Conservation (phyloP, 1,140 invertebrate genomes). For the Trichonephila inaurata region DNA sequence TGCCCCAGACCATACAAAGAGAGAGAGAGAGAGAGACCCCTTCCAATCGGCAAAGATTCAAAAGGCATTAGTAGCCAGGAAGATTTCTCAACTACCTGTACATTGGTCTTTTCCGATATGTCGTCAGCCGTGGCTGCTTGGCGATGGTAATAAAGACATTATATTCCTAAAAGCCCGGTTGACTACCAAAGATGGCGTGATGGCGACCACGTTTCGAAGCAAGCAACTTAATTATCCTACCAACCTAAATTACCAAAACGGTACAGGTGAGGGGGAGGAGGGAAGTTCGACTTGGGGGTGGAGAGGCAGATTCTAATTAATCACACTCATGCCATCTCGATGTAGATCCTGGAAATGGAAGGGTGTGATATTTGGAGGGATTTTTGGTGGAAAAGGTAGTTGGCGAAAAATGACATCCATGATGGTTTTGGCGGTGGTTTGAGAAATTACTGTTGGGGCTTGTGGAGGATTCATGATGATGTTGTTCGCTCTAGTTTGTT, state of each 20-base stretch:
- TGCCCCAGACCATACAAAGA: background rate
- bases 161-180: conserved; percentile 44
- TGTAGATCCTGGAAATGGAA: conserved; percentile 21
- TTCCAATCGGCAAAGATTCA: conserved; percentile 10
- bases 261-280: conserved; percentile 25
- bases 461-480: background rate
- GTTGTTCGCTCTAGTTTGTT: background rate
- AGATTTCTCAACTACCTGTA: conserved; percentile 15
- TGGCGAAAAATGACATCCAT: conserved; percentile 46
- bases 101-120: conserved; percentile 15
- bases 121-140: background rate
- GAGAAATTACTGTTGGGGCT: background rate
- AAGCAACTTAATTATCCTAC: conserved; percentile 69
- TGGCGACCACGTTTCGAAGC: conserved; percentile 44
- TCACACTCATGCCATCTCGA: conserved; percentile 59
- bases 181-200: conserved; percentile 38
- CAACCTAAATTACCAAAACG: conserved; percentile 63
- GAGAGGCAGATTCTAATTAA: conserved; percentile 61
- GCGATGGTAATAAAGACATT: conserved; percentile 70
- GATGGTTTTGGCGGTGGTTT: conserved; percentile 4
- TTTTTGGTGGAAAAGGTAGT: conserved; percentile 28
- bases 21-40: background rate
- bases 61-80: conserved; percentile 1
- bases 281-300: background rate
- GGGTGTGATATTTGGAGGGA: conserved; percentile 28